A percentile compares a stretch with the other conserved stretches of the same genome.
Evolutionary conservation across 2,113 vertebrate species (phyloP).

Genomic region (Forbesichthys papilliferus): DNA sequence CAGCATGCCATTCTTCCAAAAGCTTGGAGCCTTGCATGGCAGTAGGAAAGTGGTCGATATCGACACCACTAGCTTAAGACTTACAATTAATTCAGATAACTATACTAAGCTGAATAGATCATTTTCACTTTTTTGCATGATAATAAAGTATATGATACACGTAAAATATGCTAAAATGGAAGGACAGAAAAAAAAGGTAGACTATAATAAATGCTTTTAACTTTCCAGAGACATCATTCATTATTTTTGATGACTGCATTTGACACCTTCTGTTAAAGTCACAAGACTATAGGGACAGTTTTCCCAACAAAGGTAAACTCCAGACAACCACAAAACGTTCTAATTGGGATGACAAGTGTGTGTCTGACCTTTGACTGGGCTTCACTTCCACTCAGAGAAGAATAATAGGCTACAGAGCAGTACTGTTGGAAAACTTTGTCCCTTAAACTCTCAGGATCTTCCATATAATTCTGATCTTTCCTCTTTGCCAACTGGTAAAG

Average conservation of each 20-base stretch:
- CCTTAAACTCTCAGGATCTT: constrained; percentile 40
- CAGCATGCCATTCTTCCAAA: background rate
- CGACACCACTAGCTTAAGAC: background rate
- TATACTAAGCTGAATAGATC: no score
- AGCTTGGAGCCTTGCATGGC: no score
- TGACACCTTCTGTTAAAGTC: constrained; percentile 56
- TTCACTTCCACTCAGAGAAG: constrained; percentile 43
- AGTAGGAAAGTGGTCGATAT: background rate
- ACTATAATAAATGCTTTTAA: background rate
- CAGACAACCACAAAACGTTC: constrained; percentile 35
- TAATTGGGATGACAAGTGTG: constrained; percentile 40
- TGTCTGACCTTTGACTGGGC: constrained; percentile 60
- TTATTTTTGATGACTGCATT: constrained; percentile 6
- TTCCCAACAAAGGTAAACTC: constrained; percentile 53
- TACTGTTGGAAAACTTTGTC: constrained; percentile 17
- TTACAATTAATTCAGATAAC: no score
- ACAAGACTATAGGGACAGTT: constrained; percentile 56
- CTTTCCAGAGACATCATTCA: constrained; percentile 16
- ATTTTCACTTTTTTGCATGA: background rate
- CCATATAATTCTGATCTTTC: constrained; percentile 53
- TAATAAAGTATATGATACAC: no score
- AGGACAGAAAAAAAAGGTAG: no score
- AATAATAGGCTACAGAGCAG: constrained; percentile 16
- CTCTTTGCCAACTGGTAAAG: constrained; percentile 61
- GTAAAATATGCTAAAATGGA: no score